These are phyloP conservation scores for Chalcosyrphus nemorum DNA, from an alignment of 2,888 invertebrate species.

Conservation along the genomic window DNA sequence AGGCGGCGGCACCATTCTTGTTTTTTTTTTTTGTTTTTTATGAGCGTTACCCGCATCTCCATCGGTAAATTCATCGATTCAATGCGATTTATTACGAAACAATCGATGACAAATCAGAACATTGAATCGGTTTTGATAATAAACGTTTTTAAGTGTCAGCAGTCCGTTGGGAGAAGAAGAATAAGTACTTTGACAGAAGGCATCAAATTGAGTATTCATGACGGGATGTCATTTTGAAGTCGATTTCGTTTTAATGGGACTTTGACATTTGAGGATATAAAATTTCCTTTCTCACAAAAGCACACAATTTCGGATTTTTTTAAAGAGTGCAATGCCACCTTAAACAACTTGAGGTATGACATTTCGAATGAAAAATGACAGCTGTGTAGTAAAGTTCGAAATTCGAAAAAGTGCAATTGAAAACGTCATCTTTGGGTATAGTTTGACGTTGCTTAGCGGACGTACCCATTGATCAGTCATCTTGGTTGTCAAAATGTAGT, in stretches of 20 bases:
- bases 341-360: no score
- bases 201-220: conserved; percentile 25
- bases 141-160: conserved; percentile 20
- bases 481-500: no score
- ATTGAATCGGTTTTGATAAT: conserved; percentile 55
- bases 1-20: not conserved
- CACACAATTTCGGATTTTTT: no score
- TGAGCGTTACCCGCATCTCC: conserved; percentile 45
- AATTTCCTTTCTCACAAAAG: no score
- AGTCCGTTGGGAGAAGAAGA: not conserved
- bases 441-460: no score
- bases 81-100: conserved; percentile 60
- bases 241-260: conserved; percentile 22
- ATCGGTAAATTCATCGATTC: conserved; percentile 53
- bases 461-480: no score
- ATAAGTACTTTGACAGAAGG: conserved; percentile 15
- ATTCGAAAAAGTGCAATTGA: no score
- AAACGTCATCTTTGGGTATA: no score
- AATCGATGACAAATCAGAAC: conserved; percentile 59
- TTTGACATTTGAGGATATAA: conserved; percentile 1
- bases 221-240: conserved; percentile 14
- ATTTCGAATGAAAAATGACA: no score
- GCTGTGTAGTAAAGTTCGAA: no score
- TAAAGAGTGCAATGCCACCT: no score
- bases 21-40: conserved; percentile 6